Percentiles rank a stretch among this genome's conserved stretches.
Conservation (phyloP, 1,140 invertebrate genomes). For the Metaphire vulgaris region DNA sequence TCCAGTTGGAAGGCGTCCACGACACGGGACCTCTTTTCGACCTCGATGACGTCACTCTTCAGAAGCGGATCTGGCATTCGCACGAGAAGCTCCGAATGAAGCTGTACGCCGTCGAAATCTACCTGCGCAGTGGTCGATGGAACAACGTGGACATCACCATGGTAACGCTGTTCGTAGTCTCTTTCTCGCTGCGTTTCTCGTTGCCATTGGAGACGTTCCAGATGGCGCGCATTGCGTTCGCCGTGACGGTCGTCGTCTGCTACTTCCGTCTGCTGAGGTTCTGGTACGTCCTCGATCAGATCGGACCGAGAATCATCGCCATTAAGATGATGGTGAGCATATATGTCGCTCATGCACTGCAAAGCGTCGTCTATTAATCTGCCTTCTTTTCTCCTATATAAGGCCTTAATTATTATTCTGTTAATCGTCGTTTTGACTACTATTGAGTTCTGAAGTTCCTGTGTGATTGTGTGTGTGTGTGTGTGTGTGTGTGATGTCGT, state of each 20-base stretch:
- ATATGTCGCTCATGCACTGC: neutral
- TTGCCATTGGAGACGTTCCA: neutral
- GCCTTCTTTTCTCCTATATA: neutral
- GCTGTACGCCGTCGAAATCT: neutral
- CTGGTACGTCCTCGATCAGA: constrained; percentile 5
- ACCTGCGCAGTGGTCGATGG: neutral
- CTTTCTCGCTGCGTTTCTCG: neutral
- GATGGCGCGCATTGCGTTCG: neutral
- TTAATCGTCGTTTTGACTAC: no score
- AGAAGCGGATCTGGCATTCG: neutral
- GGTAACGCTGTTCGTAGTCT: neutral
- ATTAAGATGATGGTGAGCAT: constrained; percentile 10
- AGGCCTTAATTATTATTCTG: neutral
- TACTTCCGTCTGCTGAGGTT: neutral
- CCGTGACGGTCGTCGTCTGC: constrained; percentile 5
- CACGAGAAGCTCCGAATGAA: neutral
- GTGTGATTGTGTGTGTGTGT: no score
- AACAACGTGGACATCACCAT: constrained; percentile 11
- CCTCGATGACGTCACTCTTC: neutral
- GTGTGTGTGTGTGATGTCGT: no score
- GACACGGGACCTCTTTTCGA: neutral
- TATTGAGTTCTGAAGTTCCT: no score
- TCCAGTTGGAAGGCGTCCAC: no score
- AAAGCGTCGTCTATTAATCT: neutral
- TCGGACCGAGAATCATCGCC: constrained; percentile 8